Conservation (phyloP, 1,140 invertebrate species). For the Holotrichia oblita region DNA sequence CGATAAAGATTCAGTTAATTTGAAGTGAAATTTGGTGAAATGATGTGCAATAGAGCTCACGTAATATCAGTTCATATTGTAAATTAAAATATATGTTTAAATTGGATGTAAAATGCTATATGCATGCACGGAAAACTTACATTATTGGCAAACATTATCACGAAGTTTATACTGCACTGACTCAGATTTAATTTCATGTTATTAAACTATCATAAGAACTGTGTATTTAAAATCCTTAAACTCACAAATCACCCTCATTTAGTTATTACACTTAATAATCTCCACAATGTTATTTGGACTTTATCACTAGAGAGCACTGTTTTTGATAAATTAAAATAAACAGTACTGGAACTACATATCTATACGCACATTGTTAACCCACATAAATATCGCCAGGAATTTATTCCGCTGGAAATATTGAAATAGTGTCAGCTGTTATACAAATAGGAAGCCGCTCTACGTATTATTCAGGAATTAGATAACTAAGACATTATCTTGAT, state of each 20-base stretch:
- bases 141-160: too few relatives aligned
- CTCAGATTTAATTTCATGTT: too few relatives aligned
- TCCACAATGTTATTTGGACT: neutral
- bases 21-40: too few relatives aligned
- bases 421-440: neutral
- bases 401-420: neutral
- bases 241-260: neutral
- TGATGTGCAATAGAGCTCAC: too few relatives aligned
- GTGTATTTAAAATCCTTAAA: too few relatives aligned
- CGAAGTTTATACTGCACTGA: too few relatives aligned
- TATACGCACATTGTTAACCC: neutral
- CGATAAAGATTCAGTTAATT: too few relatives aligned
- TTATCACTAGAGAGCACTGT: neutral
- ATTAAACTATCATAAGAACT: too few relatives aligned
- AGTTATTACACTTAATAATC: neutral
- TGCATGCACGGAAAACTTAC: too few relatives aligned
- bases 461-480: slow-evolving; percentile 9
- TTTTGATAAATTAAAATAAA: neutral
- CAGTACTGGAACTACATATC: neutral
- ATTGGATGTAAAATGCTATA: too few relatives aligned
- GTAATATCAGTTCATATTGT: too few relatives aligned
- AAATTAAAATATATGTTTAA: too few relatives aligned
- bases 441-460: slow-evolving; percentile 20
- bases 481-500: slow-evolving; percentile 25
- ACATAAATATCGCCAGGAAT: neutral